A percentile compares a stretch with the other conserved stretches of the same genome.
Evolutionary conservation across 1,140 invertebrate genomes (phyloP).

Genomic region (Aphidius ervi): DNA sequence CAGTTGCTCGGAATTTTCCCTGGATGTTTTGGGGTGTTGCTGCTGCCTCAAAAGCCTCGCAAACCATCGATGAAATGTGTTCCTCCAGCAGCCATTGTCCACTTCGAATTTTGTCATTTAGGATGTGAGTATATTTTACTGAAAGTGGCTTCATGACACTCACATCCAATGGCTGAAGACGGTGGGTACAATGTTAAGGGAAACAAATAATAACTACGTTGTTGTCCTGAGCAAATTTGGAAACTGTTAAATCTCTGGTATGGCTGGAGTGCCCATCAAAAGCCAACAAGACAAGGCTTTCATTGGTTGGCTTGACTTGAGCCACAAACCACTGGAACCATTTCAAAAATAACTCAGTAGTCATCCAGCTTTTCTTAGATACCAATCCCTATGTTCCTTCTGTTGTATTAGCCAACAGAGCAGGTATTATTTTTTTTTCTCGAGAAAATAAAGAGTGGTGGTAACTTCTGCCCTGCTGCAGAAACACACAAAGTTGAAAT

Average conservation of each 20-base stretch:
- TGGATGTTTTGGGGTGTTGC: no score
- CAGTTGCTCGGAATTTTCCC: no score
- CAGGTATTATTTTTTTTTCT: conserved; percentile 19
- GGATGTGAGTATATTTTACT: no score
- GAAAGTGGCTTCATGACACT: no score
- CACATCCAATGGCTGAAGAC: no score
- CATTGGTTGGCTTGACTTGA: conserved; percentile 28
- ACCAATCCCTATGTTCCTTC: conserved; percentile 20
- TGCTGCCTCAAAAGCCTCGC: no score
- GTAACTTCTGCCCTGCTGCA: conserved; percentile 37
- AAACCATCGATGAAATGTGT: no score
- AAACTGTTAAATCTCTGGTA: conserved; percentile 15
- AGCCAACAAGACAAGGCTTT: conserved; percentile 34
- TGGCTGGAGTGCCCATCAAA: conserved; percentile 36
- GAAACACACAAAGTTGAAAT: conserved; percentile 33
- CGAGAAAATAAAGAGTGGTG: conserved; percentile 33
- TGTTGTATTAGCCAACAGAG: conserved; percentile 20
- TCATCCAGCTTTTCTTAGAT: conserved; percentile 31
- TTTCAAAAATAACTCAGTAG: conserved; percentile 25
- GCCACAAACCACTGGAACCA: conserved; percentile 36
- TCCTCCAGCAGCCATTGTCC: no score
- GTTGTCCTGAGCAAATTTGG: conserved; percentile 22
- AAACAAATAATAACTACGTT: no score
- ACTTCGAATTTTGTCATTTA: no score
- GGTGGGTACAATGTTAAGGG: no score